Evolutionary conservation across 2,888 invertebrate species (phyloP), one percentile per base, ranked within the genome.

Genomic region (Epistrophe eligans): DNA sequence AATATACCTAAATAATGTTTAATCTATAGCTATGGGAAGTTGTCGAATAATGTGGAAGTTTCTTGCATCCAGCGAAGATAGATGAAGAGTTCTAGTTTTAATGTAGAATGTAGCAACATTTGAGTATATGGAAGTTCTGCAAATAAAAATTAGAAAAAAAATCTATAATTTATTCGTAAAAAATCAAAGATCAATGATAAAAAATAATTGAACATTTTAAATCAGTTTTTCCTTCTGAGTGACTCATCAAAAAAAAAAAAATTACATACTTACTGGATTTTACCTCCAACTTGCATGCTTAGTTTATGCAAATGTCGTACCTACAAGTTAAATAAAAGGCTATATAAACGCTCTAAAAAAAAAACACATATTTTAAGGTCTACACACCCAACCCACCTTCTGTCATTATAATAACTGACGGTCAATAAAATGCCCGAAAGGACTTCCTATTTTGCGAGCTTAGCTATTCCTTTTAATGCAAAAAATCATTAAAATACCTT

Each of bases 41-140:
- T 48, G 40, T 32, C n/a, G 32, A 43, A 19, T 52, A 64, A 58
- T 71, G 71, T 81, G 76, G 28, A 71, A 71, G 48, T 70, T 17
- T 60, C 66, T 64, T 50, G 71, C 77, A 81, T 64, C 62, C 71
- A 71, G 38, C 48, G 57, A 11, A 76, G 45, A 71, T 71, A 64
- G 48, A 64, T 10, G 32, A 40, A 71, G 58, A 62, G n/a, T 32
- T 5, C 13, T 9, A 50, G 13, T 40, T 24, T 62, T 17, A 19
- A 8, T 19, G 45, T 24, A 60, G 24, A 40, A 17, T 60, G 10
- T 15, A 19, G 67, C 67, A 67, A 67, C 67, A 67, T 67, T 67
- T 48, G 67, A 50, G 10, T 50, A 19, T 50, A n/a, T 67, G 67
- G 43, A 50, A 67, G 38, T 13, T 50, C 67, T 67, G 67, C 10